A percentile compares a stretch with the other conserved stretches of the same genome.
These are phyloP conservation scores for Misgurnus anguillicaudatus DNA, from an alignment of 2,113 vertebrate genomes.

Conservation along the genomic window DNA sequence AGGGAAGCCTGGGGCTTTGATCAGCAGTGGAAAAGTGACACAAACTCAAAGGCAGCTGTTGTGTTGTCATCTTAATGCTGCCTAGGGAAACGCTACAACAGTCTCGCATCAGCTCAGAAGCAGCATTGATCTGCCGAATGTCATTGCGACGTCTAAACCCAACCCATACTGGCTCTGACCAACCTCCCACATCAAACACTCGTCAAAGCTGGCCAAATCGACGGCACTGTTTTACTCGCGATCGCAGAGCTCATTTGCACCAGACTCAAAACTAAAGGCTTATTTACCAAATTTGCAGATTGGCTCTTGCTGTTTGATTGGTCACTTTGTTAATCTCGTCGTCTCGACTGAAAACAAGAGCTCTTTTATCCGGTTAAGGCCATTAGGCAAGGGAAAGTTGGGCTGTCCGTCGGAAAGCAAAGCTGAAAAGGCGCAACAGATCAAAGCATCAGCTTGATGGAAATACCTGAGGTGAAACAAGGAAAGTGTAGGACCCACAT, in stretches of 20 bases:
- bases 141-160: constrained; percentile 44
- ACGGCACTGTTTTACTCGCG: neutral
- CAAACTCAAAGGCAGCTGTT: constrained; percentile 39
- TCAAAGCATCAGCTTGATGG: constrained; percentile 21
- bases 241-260: constrained; percentile 11
- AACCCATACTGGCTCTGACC: constrained; percentile 36
- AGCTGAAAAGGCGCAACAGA: constrained; percentile 14
- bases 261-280: constrained; percentile 20
- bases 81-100: constrained; percentile 36
- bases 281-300: constrained; percentile 25
- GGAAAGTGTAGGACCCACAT: neutral
- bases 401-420: neutral
- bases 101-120: constrained; percentile 35
- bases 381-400: constrained; percentile 9
- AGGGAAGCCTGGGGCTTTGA: constrained; percentile 51
- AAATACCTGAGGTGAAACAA: constrained; percentile 10
- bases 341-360: neutral
- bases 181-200: constrained; percentile 21
- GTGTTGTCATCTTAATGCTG: constrained; percentile 43
- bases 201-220: neutral
- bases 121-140: constrained; percentile 43
- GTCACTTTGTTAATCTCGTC: neutral
- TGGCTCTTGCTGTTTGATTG: constrained; percentile 22
- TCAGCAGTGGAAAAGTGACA: constrained; percentile 52
- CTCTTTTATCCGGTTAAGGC: neutral